Percentiles rank a stretch among this genome's conserved stretches.
Evolutionary conservation across 2,797 vertebrate species (phyloP).

Genomic region (Monodelphis domestica): DNA sequence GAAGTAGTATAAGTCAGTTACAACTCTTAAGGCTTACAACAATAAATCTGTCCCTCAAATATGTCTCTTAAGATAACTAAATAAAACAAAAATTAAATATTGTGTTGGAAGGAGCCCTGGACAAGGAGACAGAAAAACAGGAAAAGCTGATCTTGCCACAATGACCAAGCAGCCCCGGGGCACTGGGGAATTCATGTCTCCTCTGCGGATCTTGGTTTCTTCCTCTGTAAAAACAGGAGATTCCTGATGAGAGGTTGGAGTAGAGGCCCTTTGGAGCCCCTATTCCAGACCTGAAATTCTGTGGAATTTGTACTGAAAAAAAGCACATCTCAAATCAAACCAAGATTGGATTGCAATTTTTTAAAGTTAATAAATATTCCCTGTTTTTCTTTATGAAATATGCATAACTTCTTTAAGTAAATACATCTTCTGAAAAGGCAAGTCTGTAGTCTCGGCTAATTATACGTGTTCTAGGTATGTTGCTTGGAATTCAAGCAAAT

Average conservation of each 20-base stretch:
- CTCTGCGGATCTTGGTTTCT: background rate
- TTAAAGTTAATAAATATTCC: constrained; percentile 31
- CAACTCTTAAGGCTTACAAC: background rate
- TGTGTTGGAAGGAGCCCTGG: background rate
- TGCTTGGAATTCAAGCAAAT: constrained; percentile 85
- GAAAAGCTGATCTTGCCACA: background rate
- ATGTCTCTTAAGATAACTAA: background rate
- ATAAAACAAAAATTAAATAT: background rate
- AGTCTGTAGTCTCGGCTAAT: constrained; percentile 83
- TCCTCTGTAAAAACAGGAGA: background rate
- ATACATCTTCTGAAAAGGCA: constrained; percentile 83
- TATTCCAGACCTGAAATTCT: background rate
- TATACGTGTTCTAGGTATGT: constrained; percentile 82
- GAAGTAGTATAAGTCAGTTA: background rate
- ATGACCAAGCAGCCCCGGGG: background rate
- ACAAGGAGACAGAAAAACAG: background rate
- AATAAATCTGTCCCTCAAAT: background rate
- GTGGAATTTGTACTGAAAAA: constrained; percentile 64
- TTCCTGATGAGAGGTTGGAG: background rate
- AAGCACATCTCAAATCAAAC: constrained; percentile 64
- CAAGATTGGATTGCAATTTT: constrained; percentile 51
- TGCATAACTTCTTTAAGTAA: constrained; percentile 82
- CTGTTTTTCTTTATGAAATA: constrained; percentile 81
- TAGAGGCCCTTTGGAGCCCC: background rate
- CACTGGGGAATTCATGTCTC: background rate